Conservation (phyloP, 2,888 invertebrate species). For the Cetonia aurata region DNA sequence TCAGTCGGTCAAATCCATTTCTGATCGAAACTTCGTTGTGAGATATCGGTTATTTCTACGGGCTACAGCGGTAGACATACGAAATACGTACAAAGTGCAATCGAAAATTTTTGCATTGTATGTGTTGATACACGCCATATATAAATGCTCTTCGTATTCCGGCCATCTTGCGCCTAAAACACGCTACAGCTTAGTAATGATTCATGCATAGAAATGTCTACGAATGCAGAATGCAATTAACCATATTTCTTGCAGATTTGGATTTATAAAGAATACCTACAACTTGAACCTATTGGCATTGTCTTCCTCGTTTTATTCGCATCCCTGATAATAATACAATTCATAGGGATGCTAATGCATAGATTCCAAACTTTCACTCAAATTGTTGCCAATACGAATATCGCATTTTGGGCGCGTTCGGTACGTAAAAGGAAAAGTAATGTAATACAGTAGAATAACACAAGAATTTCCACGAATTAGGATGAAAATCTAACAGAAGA, state of each 20-base stretch:
- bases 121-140: too few relatives aligned
- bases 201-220: too few relatives aligned
- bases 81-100: too few relatives aligned
- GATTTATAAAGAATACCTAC: conserved; percentile 72
- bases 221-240: neutral
- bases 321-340: conserved; percentile 77
- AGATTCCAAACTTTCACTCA: conserved; percentile 82
- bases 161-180: too few relatives aligned
- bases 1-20: too few relatives aligned
- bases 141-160: too few relatives aligned
- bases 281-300: conserved; percentile 81
- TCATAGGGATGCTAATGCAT: conserved; percentile 81
- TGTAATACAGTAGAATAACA: neutral
- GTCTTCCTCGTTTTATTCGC: conserved; percentile 81
- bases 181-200: too few relatives aligned
- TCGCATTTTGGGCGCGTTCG: conserved; percentile 33
- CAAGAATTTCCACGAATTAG: conserved; percentile 7
- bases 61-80: too few relatives aligned
- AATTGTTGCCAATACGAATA: conserved; percentile 75
- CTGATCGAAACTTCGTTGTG: too few relatives aligned
- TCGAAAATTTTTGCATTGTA: too few relatives aligned
- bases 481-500: conserved; percentile 84
- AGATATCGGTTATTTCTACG: too few relatives aligned
- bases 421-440: conserved; percentile 4
- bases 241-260: conserved; percentile 63